Base-by-base conservation (phyloP, 92 coral and sea anemone genomes). In the Blastomussa wellsi region DNA sequence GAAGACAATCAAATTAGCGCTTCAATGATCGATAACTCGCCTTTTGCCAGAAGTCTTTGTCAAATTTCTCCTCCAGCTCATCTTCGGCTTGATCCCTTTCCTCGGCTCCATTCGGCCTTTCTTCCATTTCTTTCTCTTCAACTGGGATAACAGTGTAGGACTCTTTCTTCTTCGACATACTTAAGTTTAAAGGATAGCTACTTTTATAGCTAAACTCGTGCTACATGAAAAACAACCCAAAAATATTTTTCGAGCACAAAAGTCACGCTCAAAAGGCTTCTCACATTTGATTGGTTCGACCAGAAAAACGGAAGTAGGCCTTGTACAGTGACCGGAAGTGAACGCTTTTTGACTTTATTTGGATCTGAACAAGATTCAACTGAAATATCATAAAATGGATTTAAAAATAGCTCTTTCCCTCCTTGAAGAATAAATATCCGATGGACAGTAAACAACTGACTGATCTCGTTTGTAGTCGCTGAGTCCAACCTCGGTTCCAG, bases 41-140 rank as follows among this genome's bases (percentile, higher is more conserved):
- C 95, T 92, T 88, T 52, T 71, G 71, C 98, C 98, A 95, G 76
- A 95, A 95, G 28, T 87, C 90, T 47, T 91, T 94, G 78, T 95
- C 93, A 74, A 94, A 92, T 26, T 91, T 95, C 62, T 88, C 88
- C 60, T 95, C 98, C 24, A 94, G 42, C 88, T 86, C 80, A 38
- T 74, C 87, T n/a, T 41, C 65, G 35, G 71, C 79, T 35, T 88
- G 87, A 47, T 90, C 95, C 20, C 80, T 74, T 28, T 53, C 82
- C 0, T 59, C 82, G 7, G 71, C 70, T 57, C 73, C 76, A 17
- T 70, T 67, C 33, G 52, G 69, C 55, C 71, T 72, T 77, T 79
- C 55, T 68, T 84, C 91, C 74, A 91, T 90, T 26, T 88, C 83
- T 94, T 41, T 84, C n/a, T 84, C 87, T 14, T 84, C 87, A 11